These are phyloP conservation scores for Sander lucioperca DNA, from an alignment of 2,113 vertebrate genomes.

Conservation along the genomic window DNA sequence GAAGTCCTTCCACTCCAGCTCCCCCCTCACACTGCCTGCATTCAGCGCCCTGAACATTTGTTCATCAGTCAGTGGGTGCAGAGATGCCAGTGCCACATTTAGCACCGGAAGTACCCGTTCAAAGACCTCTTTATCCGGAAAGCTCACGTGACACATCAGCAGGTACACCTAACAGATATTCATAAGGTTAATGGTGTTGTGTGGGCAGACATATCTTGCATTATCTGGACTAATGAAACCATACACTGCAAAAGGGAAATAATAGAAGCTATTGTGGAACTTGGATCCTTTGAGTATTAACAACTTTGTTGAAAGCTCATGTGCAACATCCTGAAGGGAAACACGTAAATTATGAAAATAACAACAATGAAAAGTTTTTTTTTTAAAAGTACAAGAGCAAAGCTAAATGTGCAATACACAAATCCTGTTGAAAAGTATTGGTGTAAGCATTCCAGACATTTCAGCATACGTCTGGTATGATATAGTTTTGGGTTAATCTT, in stretches of 20 bases:
- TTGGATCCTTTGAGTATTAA: not conserved
- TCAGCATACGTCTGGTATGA: not conserved
- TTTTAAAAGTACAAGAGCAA: not conserved
- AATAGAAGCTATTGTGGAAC: not conserved
- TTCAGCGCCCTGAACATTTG: conserved; percentile 97
- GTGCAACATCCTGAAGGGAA: not conserved
- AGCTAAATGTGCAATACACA: not conserved
- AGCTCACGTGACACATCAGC: conserved; percentile 95
- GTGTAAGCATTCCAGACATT: not conserved
- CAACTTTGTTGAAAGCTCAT: not conserved
- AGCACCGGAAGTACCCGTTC: conserved; percentile 92
- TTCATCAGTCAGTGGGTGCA: conserved; percentile 97
- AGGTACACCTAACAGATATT: conserved; percentile 87
- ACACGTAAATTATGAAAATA: not conserved
- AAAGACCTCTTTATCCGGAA: conserved; percentile 91
- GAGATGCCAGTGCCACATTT: conserved; percentile 94
- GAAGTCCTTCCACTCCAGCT: conserved; percentile 95
- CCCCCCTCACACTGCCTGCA: conserved; percentile 89
- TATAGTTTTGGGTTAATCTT: not conserved
- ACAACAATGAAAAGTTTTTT: not conserved
- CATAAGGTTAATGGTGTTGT: not conserved
- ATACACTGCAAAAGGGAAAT: conserved; percentile 6
- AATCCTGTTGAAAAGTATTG: not conserved
- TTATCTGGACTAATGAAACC: conserved; percentile 6
- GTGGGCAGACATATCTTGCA: not conserved